phyloP scores from a whole-genome alignment of 2,888 invertebrate species.

The Molorchus minor region DNA sequence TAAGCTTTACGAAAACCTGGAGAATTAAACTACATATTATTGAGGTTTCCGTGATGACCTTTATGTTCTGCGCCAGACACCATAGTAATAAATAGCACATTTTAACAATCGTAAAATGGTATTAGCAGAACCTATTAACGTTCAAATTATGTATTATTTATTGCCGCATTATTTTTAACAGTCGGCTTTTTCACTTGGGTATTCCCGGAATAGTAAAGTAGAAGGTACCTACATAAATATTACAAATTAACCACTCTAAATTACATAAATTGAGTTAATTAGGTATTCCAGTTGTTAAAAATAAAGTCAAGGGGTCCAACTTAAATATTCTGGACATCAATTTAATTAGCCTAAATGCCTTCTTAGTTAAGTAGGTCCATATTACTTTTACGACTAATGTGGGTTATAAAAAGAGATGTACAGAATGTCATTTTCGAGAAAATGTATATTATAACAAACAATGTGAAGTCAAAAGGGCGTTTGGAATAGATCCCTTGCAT shows the following conservation, averaged over 20 bases:
- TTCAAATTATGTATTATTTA: background rate
- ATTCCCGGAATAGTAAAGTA: background rate
- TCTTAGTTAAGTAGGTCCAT: background rate
- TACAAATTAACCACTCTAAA: constrained; percentile 3
- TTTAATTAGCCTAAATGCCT: background rate
- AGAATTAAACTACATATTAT: too few species aligned
- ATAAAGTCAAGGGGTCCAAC: background rate
- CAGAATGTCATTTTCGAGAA: background rate
- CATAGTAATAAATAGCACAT: background rate
- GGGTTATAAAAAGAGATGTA: background rate
- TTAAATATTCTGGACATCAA: constrained; percentile 2
- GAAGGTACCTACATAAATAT: too few species aligned
- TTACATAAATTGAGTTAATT: constrained; percentile 12
- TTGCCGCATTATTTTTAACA: background rate
- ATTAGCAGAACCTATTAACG: background rate
- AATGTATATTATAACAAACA: background rate
- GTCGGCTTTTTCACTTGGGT: background rate
- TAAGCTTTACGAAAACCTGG: too few species aligned
- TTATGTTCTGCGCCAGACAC: background rate
- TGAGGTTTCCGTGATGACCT: too few species aligned
- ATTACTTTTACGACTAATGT: background rate
- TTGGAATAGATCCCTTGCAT: background rate
- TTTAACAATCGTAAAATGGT: background rate
- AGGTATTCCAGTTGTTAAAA: background rate
- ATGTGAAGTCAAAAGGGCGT: background rate